phyloP scores from a whole-genome alignment of 2,888 invertebrate species.

The Drosophila subquinaria region DNA sequence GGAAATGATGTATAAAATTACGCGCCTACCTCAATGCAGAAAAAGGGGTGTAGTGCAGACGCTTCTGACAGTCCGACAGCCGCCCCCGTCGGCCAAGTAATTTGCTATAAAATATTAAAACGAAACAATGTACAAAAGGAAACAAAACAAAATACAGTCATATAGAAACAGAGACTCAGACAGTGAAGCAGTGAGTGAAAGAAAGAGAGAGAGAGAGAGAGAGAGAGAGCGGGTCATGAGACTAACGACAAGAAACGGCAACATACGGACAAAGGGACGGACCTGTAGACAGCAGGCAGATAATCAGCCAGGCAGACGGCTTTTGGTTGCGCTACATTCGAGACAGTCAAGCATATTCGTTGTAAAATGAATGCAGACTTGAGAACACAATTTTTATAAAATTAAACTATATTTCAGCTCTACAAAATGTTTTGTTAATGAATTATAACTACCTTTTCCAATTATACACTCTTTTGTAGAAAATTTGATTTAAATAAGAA shows the following conservation, averaged over 20 bases:
- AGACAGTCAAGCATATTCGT: conserved; percentile 27
- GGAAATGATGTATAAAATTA: conserved; percentile 73
- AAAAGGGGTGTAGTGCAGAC: conserved; percentile 12
- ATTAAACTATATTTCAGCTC: too few relatives aligned
- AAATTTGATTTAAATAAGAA: background rate
- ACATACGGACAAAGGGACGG: conserved; percentile 4
- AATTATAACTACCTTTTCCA: background rate
- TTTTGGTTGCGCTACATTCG: conserved; percentile 52
- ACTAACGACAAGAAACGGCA: conserved; percentile 9
- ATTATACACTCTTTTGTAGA: background rate
- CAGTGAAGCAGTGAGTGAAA: conserved; percentile 5
- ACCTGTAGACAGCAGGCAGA: conserved; percentile 27
- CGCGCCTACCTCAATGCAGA: conserved; percentile 63
- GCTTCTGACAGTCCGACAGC: conserved; percentile 17
- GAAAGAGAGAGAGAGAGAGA: conserved; percentile 8
- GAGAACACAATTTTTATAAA: background rate
- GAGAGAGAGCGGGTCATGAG: background rate
- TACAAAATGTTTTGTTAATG: background rate
- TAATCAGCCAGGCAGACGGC: conserved; percentile 68
- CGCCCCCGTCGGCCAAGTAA: conserved; percentile 46
- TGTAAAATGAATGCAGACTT: background rate
- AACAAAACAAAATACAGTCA: conserved; percentile 67
- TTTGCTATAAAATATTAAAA: conserved; percentile 75
- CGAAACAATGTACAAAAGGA: conserved; percentile 73
- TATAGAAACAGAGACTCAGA: conserved; percentile 40